Percentiles rank a stretch among this genome's conserved stretches.
Conservation (phyloP, 2,113 vertebrate species). For the Phodopus roborovskii region DNA sequence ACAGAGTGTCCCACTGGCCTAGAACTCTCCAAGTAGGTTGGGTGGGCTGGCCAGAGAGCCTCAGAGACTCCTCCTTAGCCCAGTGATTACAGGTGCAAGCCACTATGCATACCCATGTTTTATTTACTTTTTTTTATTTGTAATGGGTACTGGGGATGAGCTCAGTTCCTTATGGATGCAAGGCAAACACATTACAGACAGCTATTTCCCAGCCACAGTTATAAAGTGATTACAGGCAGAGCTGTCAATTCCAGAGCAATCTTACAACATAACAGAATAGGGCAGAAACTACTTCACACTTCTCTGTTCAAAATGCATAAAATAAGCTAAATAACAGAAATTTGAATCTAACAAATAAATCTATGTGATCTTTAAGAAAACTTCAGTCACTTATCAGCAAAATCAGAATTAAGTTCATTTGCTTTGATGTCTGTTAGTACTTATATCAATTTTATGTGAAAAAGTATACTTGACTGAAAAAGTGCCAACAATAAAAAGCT, state of each 20-base stretch:
- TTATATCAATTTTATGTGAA: conserved; percentile 13
- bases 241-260: background rate
- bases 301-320: background rate
- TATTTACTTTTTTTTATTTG: background rate
- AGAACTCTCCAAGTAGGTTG: background rate
- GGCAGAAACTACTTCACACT: background rate
- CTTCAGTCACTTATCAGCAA: background rate
- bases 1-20: background rate
- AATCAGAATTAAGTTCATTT: background rate
- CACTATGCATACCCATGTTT: background rate
- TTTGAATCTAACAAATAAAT: background rate
- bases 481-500: conserved; percentile 18
- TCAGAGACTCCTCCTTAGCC: too few relatives aligned
- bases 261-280: background rate
- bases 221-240: background rate
- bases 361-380: conserved; percentile 28
- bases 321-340: conserved; percentile 23
- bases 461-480: conserved; percentile 8
- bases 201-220: background rate
- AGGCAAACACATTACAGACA: background rate
- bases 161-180: background rate
- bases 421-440: background rate
- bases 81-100: background rate
- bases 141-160: background rate
- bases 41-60: background rate